These are phyloP conservation scores for Himalopsyche kuldschensis DNA, from an alignment of 2,888 invertebrate species.

Conservation along the genomic window DNA sequence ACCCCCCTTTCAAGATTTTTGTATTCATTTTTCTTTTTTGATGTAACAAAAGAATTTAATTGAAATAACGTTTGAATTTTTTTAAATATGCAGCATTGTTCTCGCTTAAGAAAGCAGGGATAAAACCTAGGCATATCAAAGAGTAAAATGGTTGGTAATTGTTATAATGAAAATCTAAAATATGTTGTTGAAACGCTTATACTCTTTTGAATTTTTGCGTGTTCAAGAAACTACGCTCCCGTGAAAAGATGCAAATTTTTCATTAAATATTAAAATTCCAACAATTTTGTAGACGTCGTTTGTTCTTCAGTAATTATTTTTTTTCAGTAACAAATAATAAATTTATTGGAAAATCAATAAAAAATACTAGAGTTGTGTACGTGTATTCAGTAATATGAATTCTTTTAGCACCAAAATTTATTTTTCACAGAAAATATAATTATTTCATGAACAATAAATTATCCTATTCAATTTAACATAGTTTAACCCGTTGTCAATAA, in stretches of 20 bases:
- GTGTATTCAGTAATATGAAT: no score
- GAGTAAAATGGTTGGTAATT: not conserved
- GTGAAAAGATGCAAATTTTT: not conserved
- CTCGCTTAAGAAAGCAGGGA: not conserved
- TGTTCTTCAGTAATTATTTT: no score
- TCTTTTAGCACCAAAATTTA: no score
- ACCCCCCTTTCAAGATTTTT: not conserved
- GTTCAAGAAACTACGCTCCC: not conserved
- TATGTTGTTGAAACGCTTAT: not conserved
- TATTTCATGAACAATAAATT: no score
- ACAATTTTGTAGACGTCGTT: not conserved
- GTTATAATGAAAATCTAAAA: not conserved
- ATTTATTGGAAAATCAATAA: no score
- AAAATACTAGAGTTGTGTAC: no score
- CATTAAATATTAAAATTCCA: not conserved
- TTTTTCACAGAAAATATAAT: no score
- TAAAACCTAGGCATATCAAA: not conserved
- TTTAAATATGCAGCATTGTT: not conserved
- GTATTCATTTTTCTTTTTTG: not conserved
- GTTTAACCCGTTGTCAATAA: no score
- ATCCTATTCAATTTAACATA: no score
- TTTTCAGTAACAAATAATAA: no score
- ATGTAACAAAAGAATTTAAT: not conserved
- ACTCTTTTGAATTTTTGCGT: not conserved
- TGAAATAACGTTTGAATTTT: not conserved